Evolutionary conservation across 2,113 vertebrate species (phyloP).

Genomic region (Rallus limicola): DNA sequence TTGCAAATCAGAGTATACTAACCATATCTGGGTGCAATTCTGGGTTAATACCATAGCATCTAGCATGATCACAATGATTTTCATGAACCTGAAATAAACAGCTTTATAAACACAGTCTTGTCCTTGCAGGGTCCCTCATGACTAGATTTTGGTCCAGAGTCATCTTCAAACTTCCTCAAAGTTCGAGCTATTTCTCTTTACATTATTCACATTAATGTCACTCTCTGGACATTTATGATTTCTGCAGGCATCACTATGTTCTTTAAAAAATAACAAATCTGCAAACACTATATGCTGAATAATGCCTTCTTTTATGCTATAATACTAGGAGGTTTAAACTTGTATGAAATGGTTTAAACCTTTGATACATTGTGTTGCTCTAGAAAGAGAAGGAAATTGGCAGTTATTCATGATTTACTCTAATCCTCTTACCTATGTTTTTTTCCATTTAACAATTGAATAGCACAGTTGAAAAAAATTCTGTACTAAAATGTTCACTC

Average conservation of each 20-base stretch:
- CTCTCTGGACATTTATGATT: background rate
- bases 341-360: background rate
- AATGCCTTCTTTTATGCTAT: background rate
- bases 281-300: background rate
- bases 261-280: background rate
- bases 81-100: background rate
- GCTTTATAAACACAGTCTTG: background rate
- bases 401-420: conserved; percentile 18
- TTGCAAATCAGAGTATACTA: background rate
- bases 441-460: conserved; percentile 12
- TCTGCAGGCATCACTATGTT: background rate
- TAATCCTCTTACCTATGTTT: background rate
- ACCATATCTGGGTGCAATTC: background rate
- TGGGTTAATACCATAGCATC: background rate
- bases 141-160: background rate
- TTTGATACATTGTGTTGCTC: background rate
- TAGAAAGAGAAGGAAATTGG: conserved; percentile 15
- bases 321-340: background rate
- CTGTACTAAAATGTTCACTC: conserved; percentile 14
- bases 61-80: background rate
- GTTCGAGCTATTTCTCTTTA: background rate
- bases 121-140: background rate
- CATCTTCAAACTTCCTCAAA: background rate
- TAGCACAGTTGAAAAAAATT: background rate
- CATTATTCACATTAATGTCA: background rate